phyloP scores from a whole-genome alignment of 2,797 vertebrate genomes.

The Bovichtus diacanthus region DNA sequence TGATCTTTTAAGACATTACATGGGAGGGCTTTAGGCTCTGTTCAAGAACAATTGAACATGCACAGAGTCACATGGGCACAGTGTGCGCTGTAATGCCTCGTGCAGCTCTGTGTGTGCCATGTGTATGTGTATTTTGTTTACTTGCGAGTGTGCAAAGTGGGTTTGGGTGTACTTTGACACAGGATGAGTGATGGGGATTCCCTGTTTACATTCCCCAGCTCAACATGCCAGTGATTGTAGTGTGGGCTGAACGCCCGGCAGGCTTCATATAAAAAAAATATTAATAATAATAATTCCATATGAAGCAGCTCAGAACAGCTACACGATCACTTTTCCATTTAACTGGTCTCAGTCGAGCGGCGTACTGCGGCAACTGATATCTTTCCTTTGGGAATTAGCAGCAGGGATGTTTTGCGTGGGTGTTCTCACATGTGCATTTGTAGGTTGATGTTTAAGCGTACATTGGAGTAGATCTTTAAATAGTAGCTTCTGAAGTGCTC shows the following conservation, averaged over 20 bases:
- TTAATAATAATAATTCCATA: too few relatives aligned
- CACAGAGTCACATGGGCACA: slow-evolving; percentile 23
- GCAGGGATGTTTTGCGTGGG: neutral
- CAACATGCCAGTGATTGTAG: slow-evolving; percentile 61
- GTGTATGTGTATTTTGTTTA: slow-evolving; percentile 12
- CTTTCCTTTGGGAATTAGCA: slow-evolving; percentile 46
- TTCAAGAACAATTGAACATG: slow-evolving; percentile 46
- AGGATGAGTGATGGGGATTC: slow-evolving; percentile 80
- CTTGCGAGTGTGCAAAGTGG: slow-evolving; percentile 8
- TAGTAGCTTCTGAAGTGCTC: slow-evolving; percentile 39
- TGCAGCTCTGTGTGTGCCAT: neutral
- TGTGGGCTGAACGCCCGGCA: slow-evolving; percentile 52
- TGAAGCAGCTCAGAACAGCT: slow-evolving; percentile 33
- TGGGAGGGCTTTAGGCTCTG: slow-evolving; percentile 3
- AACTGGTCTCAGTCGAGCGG: slow-evolving; percentile 13
- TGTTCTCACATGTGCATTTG: slow-evolving; percentile 9
- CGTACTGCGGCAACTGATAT: slow-evolving; percentile 17
- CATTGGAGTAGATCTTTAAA: slow-evolving; percentile 38
- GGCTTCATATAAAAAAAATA: slow-evolving; percentile 58
- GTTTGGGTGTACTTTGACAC: slow-evolving; percentile 47
- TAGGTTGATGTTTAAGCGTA: slow-evolving; percentile 9
- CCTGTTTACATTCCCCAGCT: slow-evolving; percentile 79
- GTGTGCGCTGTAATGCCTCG: slow-evolving; percentile 13
- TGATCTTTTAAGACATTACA: slow-evolving; percentile 47
- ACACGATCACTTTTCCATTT: slow-evolving; percentile 32